Base-by-base conservation (phyloP, 2,888 invertebrate species). In the Beris chalybata region DNA sequence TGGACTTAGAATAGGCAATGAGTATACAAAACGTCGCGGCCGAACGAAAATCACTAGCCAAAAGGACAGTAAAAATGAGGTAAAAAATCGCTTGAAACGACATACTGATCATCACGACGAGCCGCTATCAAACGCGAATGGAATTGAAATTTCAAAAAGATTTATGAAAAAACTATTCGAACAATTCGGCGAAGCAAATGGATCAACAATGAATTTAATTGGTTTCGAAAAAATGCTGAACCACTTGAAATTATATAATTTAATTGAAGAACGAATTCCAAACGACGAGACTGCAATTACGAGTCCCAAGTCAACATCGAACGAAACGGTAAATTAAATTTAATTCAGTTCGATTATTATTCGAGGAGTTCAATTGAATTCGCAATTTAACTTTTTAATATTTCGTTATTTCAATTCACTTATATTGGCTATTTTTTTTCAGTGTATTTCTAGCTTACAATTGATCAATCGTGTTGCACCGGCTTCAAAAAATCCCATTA, bases 151-250 rank as follows among this genome's bases (percentile, higher is more conserved):
- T 55, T 84, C 87, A 0, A 83, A 83, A 48, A 83, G 85, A 59
- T 91, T 87, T 74, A 81, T 90, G 58, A 85, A 84, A 68, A 85
- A 87, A 76, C 84, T 92, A 65, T 90, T 92, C 76, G 80, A 82
- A 50, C 81, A 84, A 74, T 90, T 87, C 74, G 89, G 90, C 0
- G 85, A 89, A 74, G 85, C 84, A 0, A 82, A 83, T 63, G 74
- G 73, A 65, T 72, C 88, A 80, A 87, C 87, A 9, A 85, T 90
- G 81, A 83, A 84, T 74, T 71, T 84, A 70, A 84, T 85, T 4
- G 89, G 88, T n/a, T 91, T 92, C 73, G 87, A 88, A 70, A 85
- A 80, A 63, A 84, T 92, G 82, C 80, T 92, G 9, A 80, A 82
- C 59, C 85, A 83, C 52, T 74, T 90, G 70, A 85, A 86, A 15